A percentile compares a stretch with the other conserved stretches of the same genome.
These are phyloP conservation scores for Sminthurides bifidus DNA, from an alignment of 1,140 invertebrate genomes.

Conservation along the genomic window DNA sequence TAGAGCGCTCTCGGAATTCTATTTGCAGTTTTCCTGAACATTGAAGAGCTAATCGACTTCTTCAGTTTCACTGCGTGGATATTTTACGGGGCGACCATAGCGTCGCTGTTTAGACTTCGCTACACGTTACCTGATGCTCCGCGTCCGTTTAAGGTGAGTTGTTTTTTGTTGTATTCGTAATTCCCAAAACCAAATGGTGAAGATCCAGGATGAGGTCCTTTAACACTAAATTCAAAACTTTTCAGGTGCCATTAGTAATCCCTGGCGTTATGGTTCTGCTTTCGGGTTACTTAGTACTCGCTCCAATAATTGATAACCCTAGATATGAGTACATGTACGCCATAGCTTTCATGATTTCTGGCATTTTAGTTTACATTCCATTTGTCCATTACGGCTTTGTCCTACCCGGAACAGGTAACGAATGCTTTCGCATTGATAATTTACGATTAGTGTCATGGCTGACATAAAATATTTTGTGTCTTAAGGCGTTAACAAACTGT, in stretches of 20 bases:
- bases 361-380: constrained; percentile 43
- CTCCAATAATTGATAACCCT: constrained; percentile 42
- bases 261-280: constrained; percentile 40
- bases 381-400: constrained; percentile 40
- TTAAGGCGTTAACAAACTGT: no score
- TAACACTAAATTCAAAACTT: not conserved
- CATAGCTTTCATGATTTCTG: constrained; percentile 40
- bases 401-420: constrained; percentile 34
- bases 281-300: constrained; percentile 42
- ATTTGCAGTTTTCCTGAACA: constrained; percentile 82
- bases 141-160: constrained; percentile 65
- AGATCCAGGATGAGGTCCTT: not conserved
- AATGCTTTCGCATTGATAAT: no score
- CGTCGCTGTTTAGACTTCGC: constrained; percentile 75
- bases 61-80: constrained; percentile 93
- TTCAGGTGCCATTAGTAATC: constrained; percentile 42
- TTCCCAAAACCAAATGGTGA: not conserved
- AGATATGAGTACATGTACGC: constrained; percentile 39
- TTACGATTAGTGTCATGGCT: no score
- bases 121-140: constrained; percentile 74
- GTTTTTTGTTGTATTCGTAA: not conserved
- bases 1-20: constrained; percentile 41
- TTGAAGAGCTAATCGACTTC: constrained; percentile 82
- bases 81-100: constrained; percentile 82
- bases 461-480: no score